Evolutionary conservation across 53 echinoderm and acorn worm species (phyloP), one percentile per base, ranked within the genome.

Genomic region (Antedon mediterranea): DNA sequence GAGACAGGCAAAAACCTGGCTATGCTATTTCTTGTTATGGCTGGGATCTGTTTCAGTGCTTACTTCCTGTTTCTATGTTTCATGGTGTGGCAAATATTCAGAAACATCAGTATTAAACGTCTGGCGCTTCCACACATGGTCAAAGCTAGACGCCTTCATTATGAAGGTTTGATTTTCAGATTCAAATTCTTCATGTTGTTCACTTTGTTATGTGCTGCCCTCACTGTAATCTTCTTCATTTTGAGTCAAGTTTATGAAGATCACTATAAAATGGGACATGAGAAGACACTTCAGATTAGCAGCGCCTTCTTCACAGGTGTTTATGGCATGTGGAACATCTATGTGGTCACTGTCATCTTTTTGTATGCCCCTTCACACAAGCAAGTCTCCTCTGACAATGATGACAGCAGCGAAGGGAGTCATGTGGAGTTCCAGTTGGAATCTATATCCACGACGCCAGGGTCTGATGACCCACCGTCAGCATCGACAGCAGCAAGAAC

Each of bases 131-230:
- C 82, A 71, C 76, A 77, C 82, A 89, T 89, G 89, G 72, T 81
- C 5, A 85, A 85, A 28, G 74, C 79, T 20, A 82, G 89, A 71
- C 75, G 82, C 71, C 82, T 81, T 20, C 85, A 89, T 28, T 89
- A 89, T 43, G 71, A 89, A 82, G 97, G 92, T 29, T 77, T 97
- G 72, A 86, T 97, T 81, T 97, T 84, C 84, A 89, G 97, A 4
- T 97, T 97, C 86, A 92, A 89, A 3, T 95, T 97, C 88, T 97
- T 97, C 97, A 97, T 97, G 92, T 72, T 91, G 72, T 87, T 97
- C 84, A 92, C 97, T 3, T 43, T 89, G 74, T 31, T 97, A 34
- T 85, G 87, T 30, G 97, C 97, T 78, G 43, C 89, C 85, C 80
- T 90, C 84, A 97, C 97, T 26, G 88, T 93, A n/a, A 71, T 92